A percentile compares a stretch with the other conserved stretches of the same genome.
Conservation (phyloP, 2,888 invertebrate genomes). For the Palloptera scutellata region DNA sequence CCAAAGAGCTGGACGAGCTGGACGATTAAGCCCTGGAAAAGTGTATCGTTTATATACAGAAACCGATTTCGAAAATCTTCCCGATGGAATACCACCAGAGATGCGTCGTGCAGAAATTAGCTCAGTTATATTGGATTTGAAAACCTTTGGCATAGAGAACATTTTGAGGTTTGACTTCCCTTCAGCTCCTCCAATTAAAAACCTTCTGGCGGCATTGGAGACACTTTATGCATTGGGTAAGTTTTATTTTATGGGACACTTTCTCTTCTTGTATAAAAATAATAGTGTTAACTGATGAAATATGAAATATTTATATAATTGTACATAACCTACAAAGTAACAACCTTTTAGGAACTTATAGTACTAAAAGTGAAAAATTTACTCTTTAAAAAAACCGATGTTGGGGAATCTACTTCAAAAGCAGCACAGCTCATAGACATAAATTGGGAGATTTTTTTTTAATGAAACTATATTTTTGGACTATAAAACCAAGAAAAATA, state of each 20-base stretch:
- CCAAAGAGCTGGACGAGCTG: slow-evolving; percentile 93
- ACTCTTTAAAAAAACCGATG: no score
- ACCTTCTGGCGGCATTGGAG: slow-evolving; percentile 85
- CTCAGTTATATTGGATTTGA: slow-evolving; percentile 84
- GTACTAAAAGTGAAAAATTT: no score
- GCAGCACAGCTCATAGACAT: no score
- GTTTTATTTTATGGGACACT: neutral
- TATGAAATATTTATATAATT: no score
- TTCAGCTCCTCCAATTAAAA: slow-evolving; percentile 89
- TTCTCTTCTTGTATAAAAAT: neutral
- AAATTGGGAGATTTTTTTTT: no score
- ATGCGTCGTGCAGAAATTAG: slow-evolving; percentile 90
- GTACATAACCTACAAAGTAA: no score
- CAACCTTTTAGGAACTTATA: no score
- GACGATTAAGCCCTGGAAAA: slow-evolving; percentile 83
- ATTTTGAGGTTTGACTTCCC: slow-evolving; percentile 91
- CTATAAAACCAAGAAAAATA: slow-evolving; percentile 1
- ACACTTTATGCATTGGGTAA: slow-evolving; percentile 81
- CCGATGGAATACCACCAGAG: slow-evolving; percentile 83
- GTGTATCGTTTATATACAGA: slow-evolving; percentile 86
- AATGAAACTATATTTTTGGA: neutral
- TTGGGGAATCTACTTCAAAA: no score
- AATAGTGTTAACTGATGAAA: no score
- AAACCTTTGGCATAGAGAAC: slow-evolving; percentile 93
- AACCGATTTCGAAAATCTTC: slow-evolving; percentile 75